These are phyloP conservation scores for Tychaedon coryphoeus DNA, from an alignment of 2,113 vertebrate genomes.

Conservation along the genomic window DNA sequence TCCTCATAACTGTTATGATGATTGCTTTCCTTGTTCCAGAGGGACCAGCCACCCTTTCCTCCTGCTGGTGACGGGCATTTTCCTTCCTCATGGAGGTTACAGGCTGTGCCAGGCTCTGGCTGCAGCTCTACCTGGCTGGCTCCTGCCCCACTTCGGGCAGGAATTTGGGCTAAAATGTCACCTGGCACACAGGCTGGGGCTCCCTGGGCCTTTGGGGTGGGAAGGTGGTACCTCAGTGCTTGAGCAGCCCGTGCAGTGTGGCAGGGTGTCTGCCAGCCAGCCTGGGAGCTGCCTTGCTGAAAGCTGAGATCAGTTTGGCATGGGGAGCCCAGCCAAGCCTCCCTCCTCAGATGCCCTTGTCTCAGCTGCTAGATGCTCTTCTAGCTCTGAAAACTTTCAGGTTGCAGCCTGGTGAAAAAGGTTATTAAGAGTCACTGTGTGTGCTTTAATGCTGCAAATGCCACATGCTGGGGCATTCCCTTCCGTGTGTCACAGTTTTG, in stretches of 20 bases:
- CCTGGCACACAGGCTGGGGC: background rate
- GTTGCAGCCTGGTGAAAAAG: background rate
- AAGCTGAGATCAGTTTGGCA: background rate
- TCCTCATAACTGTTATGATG: accelerated
- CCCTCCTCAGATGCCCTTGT: background rate
- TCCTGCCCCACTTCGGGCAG: background rate
- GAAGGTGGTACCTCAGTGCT: accelerated
- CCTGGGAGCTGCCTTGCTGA: background rate
- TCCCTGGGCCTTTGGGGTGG: accelerated
- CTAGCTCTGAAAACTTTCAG: background rate
- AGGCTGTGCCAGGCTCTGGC: background rate
- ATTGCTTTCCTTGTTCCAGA: background rate
- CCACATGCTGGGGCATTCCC: accelerated
- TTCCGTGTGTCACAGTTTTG: background rate
- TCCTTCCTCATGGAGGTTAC: accelerated
- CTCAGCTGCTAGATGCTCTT: background rate
- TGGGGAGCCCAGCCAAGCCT: background rate
- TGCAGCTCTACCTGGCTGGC: background rate
- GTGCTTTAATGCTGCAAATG: background rate
- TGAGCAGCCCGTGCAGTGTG: background rate
- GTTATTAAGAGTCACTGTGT: background rate
- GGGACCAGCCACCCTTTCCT: background rate
- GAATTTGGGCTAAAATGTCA: background rate
- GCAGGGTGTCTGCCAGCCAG: background rate
- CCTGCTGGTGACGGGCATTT: accelerated